A percentile compares a stretch with the other conserved stretches of the same genome.
Evolutionary conservation across 2,797 vertebrate species (phyloP).

Genomic region (Poecilia wingei): DNA sequence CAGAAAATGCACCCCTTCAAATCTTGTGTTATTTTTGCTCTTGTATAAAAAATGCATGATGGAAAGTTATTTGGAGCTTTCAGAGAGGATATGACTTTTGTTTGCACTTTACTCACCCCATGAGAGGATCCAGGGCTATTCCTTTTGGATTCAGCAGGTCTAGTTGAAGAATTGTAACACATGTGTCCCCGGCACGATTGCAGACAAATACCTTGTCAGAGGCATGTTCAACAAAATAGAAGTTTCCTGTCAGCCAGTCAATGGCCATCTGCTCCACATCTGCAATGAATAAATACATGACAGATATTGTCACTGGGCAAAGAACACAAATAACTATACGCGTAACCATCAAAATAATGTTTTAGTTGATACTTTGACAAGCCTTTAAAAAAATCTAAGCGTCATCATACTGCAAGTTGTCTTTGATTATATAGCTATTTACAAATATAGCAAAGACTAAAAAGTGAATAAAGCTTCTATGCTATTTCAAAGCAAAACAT

Average conservation of each 20-base stretch:
- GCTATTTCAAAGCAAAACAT: not conserved
- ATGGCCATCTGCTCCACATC: conserved; percentile 92
- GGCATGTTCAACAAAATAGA: conserved; percentile 91
- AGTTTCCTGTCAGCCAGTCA: conserved; percentile 94
- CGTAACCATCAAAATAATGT: not conserved
- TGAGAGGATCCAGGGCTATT: conserved; percentile 89
- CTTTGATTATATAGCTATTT: not conserved
- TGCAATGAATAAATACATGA: conserved; percentile 52
- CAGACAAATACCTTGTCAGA: conserved; percentile 91
- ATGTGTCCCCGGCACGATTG: conserved; percentile 84
- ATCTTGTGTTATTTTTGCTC: conserved; percentile 13
- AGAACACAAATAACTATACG: not conserved
- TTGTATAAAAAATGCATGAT: conserved; percentile 37
- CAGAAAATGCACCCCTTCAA: not conserved
- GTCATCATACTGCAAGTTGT: not conserved
- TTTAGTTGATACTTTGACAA: not conserved
- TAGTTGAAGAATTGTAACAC: conserved; percentile 89
- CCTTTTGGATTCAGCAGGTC: conserved; percentile 92
- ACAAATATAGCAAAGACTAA: not conserved
- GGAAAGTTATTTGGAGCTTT: conserved; percentile 45
- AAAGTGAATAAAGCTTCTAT: not conserved
- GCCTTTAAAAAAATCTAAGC: not conserved
- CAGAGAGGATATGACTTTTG: conserved; percentile 12
- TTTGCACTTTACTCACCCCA: conserved; percentile 86
- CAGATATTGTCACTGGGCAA: not conserved